Evolutionary conservation across 2,113 vertebrate species (phyloP).

Genomic region (Oenanthe melanoleuca): DNA sequence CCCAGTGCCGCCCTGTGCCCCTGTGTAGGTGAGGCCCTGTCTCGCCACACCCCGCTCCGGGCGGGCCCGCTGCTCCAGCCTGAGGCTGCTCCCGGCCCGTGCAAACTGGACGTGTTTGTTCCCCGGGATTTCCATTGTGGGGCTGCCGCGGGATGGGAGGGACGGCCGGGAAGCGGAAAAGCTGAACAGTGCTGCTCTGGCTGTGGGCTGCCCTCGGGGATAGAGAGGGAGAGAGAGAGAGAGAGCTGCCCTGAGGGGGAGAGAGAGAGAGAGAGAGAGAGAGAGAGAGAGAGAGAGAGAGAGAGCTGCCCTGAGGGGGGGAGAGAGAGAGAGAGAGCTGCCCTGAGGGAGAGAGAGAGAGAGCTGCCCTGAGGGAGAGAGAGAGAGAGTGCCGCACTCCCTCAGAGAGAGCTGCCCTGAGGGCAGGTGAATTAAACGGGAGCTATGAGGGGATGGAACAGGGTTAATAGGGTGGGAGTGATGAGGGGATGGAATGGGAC

Average conservation of each 20-base stretch:
- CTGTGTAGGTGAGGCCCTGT: not conserved
- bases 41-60: not conserved
- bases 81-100: not conserved
- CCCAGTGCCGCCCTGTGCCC: rapidly evolving
- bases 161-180: not conserved
- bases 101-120: not conserved
- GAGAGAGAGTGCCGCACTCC: too few species aligned
- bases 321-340: not conserved
- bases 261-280: too few species aligned
- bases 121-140: rapidly evolving
- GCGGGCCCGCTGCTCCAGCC: rapidly evolving
- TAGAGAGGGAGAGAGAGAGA: not conserved
- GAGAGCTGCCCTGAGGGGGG: not conserved
- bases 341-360: too few species aligned
- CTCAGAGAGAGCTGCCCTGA: not conserved
- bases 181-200: too few species aligned
- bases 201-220: too few species aligned
- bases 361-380: too few species aligned
- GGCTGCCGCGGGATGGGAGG: not conserved
- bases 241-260: too few species aligned
- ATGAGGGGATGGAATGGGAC: not conserved
- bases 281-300: too few species aligned
- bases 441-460: not conserved
- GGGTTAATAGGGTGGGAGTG: not conserved
- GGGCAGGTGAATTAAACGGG: not conserved